Evolutionary conservation across 2,113 vertebrate species (phyloP).

Genomic region (Campylomormyrus tamandua): DNA sequence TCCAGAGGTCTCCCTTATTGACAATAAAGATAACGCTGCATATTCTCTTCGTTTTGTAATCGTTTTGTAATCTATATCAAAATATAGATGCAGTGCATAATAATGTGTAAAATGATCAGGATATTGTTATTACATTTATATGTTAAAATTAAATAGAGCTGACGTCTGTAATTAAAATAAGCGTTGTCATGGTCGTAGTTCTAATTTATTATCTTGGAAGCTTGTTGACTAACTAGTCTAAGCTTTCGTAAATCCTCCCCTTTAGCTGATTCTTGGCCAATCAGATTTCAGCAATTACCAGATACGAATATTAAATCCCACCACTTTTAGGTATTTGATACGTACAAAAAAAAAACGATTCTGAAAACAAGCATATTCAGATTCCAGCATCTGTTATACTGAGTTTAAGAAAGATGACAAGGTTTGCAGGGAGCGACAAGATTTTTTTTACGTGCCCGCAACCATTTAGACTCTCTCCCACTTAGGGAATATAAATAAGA

Average conservation of each 20-base stretch:
- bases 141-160: not conserved
- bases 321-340: not conserved
- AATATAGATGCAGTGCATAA: conserved; percentile 3
- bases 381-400: not conserved
- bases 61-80: conserved; percentile 16
- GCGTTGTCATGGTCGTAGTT: not conserved
- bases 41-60: conserved; percentile 1
- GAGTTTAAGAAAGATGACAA: not conserved
- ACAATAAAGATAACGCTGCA: conserved; percentile 17
- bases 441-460: not conserved
- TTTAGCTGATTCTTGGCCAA: conserved; percentile 37
- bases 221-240: conserved; percentile 43
- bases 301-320: conserved; percentile 12
- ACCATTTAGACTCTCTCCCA: not conserved
- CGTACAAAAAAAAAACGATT: not conserved
- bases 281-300: conserved; percentile 34
- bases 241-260: conserved; percentile 33
- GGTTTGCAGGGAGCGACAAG: not conserved
- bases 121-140: not conserved
- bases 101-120: not conserved
- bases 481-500: not conserved
- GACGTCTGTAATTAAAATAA: conserved; percentile 1
- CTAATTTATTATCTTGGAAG: conserved; percentile 36
- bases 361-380: not conserved
- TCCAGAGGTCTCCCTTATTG: conserved; percentile 23